A percentile compares a stretch with the other conserved stretches of the same genome.
Evolutionary conservation across 2,888 invertebrate species (phyloP).

Genomic region (Altica lythri): DNA sequence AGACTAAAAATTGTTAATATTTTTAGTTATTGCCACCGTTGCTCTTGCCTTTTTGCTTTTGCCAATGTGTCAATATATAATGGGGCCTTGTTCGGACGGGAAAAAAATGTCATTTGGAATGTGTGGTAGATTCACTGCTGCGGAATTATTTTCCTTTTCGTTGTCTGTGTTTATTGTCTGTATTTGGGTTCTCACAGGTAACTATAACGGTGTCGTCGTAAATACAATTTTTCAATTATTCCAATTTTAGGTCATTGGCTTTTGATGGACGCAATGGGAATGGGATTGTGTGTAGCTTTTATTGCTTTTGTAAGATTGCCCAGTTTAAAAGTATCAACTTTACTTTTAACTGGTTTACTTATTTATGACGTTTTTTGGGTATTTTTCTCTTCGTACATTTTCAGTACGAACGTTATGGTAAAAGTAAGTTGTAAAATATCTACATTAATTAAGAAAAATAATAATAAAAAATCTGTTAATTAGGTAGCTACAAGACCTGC

Average conservation of each 20-base stretch:
- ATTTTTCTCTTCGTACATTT: constrained; percentile 97
- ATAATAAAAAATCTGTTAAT: neutral
- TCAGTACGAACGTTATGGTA: constrained; percentile 98
- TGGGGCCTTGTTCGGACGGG: constrained; percentile 81
- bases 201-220: too few species aligned
- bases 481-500: constrained; percentile 80
- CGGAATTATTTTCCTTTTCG: constrained; percentile 91
- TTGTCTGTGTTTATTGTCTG: constrained; percentile 92
- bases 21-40: constrained; percentile 90
- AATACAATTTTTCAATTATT: too few species aligned
- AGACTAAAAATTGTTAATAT: constrained; percentile 12
- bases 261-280: constrained; percentile 98
- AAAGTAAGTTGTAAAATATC: constrained; percentile 67
- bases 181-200: constrained; percentile 92
- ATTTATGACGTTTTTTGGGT: constrained; percentile 99
- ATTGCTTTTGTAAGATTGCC: constrained; percentile 96
- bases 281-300: constrained; percentile 97
- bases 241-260: constrained; percentile 81
- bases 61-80: constrained; percentile 96
- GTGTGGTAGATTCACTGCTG: constrained; percentile 93
- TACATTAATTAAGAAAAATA: neutral
- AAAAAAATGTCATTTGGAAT: constrained; percentile 87
- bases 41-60: constrained; percentile 94
- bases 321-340: constrained; percentile 92
- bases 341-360: constrained; percentile 89